Conservation (phyloP, 2,888 invertebrate genomes). For the Gymnosoma rotundatum region DNA sequence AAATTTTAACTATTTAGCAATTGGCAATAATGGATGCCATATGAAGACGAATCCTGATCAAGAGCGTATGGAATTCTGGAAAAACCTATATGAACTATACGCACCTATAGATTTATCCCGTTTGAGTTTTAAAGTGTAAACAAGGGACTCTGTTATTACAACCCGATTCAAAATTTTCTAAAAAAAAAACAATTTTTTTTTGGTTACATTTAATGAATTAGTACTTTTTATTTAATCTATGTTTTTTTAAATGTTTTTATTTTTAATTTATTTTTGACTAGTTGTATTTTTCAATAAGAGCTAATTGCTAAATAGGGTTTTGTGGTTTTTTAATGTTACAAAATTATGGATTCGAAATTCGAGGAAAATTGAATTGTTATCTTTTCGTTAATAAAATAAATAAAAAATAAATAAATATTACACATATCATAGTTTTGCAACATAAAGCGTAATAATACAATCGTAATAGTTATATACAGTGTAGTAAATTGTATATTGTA, state of each 20-base stretch:
- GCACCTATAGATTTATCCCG: slow-evolving; percentile 70
- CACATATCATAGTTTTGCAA: slow-evolving; percentile 35
- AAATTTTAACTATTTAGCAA: slow-evolving; percentile 75
- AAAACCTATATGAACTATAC: slow-evolving; percentile 78
- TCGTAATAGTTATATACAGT: slow-evolving; percentile 48
- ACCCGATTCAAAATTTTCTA: too few relatives aligned
- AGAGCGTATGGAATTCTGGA: slow-evolving; percentile 80
- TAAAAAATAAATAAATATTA: slow-evolving; percentile 46
- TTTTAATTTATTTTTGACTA: slow-evolving; percentile 67
- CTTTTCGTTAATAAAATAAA: slow-evolving; percentile 42
- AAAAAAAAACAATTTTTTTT: background rate
- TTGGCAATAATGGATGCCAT: slow-evolving; percentile 74
- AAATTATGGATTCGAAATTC: slow-evolving; percentile 36
- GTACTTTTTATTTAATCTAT: slow-evolving; percentile 61
- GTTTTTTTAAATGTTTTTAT: slow-evolving; percentile 35
- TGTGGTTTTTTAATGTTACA: slow-evolving; percentile 24
- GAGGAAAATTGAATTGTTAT: background rate
- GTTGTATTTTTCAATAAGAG: slow-evolving; percentile 57
- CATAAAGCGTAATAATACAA: slow-evolving; percentile 54
- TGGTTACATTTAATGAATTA: slow-evolving; percentile 70
- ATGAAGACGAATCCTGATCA: slow-evolving; percentile 78
- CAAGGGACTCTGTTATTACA: too few relatives aligned
- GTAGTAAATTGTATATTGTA: slow-evolving; percentile 22
- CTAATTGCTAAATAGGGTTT: slow-evolving; percentile 54
- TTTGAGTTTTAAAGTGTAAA: slow-evolving; percentile 74